phyloP scores from a whole-genome alignment of 2,888 invertebrate species.

The Cerastis leucographa region DNA sequence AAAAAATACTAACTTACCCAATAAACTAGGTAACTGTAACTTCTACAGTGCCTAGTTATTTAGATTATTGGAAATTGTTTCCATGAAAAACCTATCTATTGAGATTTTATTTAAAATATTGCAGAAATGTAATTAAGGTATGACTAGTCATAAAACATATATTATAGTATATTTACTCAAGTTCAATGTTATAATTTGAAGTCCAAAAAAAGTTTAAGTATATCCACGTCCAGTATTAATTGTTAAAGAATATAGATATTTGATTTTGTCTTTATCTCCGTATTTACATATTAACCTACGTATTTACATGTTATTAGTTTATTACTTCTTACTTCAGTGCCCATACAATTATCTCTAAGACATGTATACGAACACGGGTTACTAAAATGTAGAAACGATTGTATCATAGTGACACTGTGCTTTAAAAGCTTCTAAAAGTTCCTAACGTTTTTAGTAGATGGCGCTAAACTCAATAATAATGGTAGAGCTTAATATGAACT shows the following conservation, averaged over 20 bases:
- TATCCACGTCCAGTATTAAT: background rate
- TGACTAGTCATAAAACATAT: background rate
- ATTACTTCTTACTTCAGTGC: no score
- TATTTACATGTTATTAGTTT: no score
- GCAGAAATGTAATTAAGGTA: background rate
- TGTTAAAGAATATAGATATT: background rate
- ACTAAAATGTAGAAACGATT: background rate
- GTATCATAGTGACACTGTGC: background rate
- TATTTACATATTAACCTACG: background rate
- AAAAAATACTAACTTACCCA: background rate
- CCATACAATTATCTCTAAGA: background rate
- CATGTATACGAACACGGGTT: background rate
- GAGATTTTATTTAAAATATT: background rate
- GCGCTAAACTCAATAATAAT: constrained; percentile 47
- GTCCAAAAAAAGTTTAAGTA: background rate
- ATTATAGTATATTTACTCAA: background rate
- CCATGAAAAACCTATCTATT: background rate
- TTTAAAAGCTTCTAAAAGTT: constrained; percentile 60
- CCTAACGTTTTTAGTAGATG: constrained; percentile 47
- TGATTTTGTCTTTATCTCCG: background rate
- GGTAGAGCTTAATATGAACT: constrained; percentile 3
- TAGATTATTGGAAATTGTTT: background rate
- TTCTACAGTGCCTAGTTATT: background rate
- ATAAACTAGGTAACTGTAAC: background rate
- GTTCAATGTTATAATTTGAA: background rate